Evolutionary conservation across 1,140 invertebrate species (phyloP).

Genomic region (Cryptotermes secundus): DNA sequence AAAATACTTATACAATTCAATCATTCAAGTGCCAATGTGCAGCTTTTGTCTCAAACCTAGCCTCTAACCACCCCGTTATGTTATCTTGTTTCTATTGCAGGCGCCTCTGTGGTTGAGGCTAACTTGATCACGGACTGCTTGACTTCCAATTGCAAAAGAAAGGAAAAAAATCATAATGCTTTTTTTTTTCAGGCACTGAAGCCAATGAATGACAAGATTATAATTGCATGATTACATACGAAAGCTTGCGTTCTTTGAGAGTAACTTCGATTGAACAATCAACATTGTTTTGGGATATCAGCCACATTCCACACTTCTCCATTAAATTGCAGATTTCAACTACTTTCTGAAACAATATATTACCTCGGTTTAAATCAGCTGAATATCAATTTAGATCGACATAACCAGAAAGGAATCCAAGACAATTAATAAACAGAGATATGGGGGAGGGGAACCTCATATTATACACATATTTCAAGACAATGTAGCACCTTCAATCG

Average conservation of each 20-base stretch:
- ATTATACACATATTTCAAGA: neutral
- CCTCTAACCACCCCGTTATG: constrained; percentile 35
- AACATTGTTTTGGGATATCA: neutral
- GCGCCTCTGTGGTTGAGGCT: constrained; percentile 33
- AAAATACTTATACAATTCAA: constrained; percentile 31
- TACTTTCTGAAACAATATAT: neutral
- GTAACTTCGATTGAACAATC: neutral
- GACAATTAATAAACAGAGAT: no score
- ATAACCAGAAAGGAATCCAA: no score
- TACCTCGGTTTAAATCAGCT: no score
- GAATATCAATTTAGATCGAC: no score
- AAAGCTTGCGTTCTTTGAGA: constrained; percentile 25
- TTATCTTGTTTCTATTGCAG: constrained; percentile 23
- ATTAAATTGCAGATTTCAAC: neutral
- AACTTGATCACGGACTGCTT: constrained; percentile 34
- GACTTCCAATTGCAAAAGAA: neutral
- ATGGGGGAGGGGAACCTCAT: neutral
- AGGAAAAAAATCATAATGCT: neutral
- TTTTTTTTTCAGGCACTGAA: neutral
- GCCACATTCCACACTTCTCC: neutral
- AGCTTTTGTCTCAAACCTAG: constrained; percentile 33
- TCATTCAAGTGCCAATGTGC: constrained; percentile 35
- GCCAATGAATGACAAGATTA: constrained; percentile 24
- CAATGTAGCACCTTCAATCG: constrained; percentile 7
- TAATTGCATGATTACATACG: constrained; percentile 12